phyloP scores from a whole-genome alignment of 2,888 invertebrate genomes.

The Drosophila mayaguana region DNA sequence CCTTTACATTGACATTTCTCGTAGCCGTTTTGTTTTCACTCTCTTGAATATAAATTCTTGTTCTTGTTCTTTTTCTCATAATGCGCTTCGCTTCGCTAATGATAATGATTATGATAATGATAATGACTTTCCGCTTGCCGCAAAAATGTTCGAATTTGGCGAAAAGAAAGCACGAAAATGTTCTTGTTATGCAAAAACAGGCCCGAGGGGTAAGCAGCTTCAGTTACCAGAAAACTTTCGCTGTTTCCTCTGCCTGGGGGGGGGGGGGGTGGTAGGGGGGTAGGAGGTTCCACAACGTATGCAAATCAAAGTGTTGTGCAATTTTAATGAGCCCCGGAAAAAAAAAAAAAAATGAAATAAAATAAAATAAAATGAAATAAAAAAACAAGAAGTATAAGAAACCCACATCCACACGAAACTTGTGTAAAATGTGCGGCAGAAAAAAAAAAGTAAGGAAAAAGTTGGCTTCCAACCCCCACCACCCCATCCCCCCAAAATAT shows the following conservation, averaged over 20 bases:
- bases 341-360: too few relatives aligned
- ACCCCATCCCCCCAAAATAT: conserved; percentile 36
- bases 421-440: conserved; percentile 34
- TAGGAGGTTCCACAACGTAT: conserved; percentile 51
- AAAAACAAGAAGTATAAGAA: not conserved
- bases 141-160: conserved; percentile 58
- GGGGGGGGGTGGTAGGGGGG: not conserved
- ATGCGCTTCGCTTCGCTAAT: conserved; percentile 42
- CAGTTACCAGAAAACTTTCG: conserved; percentile 35
- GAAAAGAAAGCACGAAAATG: conserved; percentile 16
- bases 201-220: conserved; percentile 29
- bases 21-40: conserved; percentile 8
- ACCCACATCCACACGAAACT: conserved; percentile 23
- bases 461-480: too few relatives aligned
- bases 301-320: conserved; percentile 80
- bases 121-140: conserved; percentile 54
- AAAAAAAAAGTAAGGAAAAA: conserved; percentile 6
- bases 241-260: conserved; percentile 22
- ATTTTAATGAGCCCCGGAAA: conserved; percentile 68
- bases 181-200: conserved; percentile 36
- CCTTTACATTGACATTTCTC: conserved; percentile 30
- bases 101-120: conserved; percentile 60
- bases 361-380: too few relatives aligned
- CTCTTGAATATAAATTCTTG: conserved; percentile 46
- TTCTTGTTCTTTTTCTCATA: conserved; percentile 13